Conservation (phyloP, 2,797 vertebrate genomes). For the Rhabdomys pumilio region DNA sequence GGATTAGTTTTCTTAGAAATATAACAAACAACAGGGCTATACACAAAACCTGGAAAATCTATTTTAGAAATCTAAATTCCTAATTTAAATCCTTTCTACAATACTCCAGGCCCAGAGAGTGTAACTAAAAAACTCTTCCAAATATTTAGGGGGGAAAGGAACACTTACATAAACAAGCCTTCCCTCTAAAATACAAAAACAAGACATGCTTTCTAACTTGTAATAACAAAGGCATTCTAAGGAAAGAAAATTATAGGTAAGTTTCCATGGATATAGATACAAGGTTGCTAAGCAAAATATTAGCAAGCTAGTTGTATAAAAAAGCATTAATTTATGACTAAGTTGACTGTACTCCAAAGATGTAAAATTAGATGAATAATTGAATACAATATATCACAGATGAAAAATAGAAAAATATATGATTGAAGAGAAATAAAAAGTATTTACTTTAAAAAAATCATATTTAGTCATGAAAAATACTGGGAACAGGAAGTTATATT, state of each 20-base stretch:
- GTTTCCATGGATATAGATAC: background rate
- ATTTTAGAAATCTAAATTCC: slow-evolving; percentile 20
- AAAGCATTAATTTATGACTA: background rate
- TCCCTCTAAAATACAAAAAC: slow-evolving; percentile 12
- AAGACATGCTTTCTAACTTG: background rate
- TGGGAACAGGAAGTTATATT: background rate
- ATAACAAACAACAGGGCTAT: background rate
- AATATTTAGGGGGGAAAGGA: slow-evolving; percentile 1
- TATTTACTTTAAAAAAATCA: background rate
- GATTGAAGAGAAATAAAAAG: background rate
- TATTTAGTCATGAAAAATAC: background rate
- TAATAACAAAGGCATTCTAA: slow-evolving; percentile 8
- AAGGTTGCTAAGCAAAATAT: slow-evolving; percentile 20
- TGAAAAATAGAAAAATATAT: background rate
- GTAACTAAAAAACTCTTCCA: slow-evolving; percentile 30
- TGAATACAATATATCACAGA: slow-evolving; percentile 29
- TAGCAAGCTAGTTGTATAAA: slow-evolving; percentile 13
- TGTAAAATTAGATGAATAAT: slow-evolving; percentile 2
- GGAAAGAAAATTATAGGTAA: slow-evolving; percentile 15
- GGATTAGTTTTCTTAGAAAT: slow-evolving; percentile 34
- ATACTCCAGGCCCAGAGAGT: background rate
- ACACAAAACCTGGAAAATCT: background rate
- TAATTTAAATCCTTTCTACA: background rate
- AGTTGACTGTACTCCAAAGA: background rate
- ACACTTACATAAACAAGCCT: background rate